phyloP scores from a whole-genome alignment of 2,888 invertebrate species.

The Allacma fusca region DNA sequence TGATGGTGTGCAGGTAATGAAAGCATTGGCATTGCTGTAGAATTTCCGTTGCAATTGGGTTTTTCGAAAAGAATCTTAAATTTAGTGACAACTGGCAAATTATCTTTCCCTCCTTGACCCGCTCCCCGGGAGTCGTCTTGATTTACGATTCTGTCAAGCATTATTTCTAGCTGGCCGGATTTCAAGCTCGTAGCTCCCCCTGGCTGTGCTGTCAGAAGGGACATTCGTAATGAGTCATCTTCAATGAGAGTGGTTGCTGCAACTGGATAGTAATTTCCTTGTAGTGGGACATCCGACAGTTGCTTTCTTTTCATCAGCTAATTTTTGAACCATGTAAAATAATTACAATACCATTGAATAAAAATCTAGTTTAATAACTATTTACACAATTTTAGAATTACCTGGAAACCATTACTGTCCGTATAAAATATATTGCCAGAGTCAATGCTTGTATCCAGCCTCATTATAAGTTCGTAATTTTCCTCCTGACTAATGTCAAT shows the following conservation, averaged over 20 bases:
- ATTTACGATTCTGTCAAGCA: slow-evolving; percentile 4
- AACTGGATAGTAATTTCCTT: slow-evolving; percentile 97
- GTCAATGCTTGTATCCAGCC: slow-evolving; percentile 78
- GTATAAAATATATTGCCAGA: slow-evolving; percentile 85
- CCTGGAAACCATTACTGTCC: slow-evolving; percentile 92
- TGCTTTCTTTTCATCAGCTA: slow-evolving; percentile 78
- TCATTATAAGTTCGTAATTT: slow-evolving; percentile 90
- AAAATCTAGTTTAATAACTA: background rate
- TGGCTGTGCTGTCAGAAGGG: slow-evolving; percentile 82
- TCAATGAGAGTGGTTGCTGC: slow-evolving; percentile 87
- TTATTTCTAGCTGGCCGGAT: slow-evolving; percentile 74
- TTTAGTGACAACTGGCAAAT: slow-evolving; percentile 81
- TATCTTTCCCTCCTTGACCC: slow-evolving; percentile 90
- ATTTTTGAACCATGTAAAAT: no score
- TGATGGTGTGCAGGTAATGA: background rate
- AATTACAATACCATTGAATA: no score
- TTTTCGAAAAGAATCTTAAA: slow-evolving; percentile 81
- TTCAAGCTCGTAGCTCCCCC: slow-evolving; percentile 83
- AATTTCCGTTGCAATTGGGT: background rate
- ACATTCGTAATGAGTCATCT: slow-evolving; percentile 74
- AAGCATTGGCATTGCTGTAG: background rate
- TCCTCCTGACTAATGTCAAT: slow-evolving; percentile 70
- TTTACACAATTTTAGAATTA: slow-evolving; percentile 62
- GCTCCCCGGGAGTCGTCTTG: slow-evolving; percentile 73
- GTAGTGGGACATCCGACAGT: slow-evolving; percentile 86